Conservation (phyloP, 1,140 invertebrate species). For the Archivesica marissinica region DNA sequence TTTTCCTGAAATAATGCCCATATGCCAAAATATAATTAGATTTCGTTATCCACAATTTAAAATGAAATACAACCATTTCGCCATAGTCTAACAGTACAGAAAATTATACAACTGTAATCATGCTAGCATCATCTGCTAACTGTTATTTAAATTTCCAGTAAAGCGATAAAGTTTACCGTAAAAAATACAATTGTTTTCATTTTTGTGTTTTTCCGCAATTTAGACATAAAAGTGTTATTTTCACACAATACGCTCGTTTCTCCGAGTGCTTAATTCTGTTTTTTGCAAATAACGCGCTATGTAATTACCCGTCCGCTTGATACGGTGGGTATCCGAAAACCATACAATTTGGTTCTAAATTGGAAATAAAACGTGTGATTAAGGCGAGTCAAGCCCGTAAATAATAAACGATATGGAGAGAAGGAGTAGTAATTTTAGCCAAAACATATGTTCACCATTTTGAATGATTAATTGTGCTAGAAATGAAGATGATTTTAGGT, state of each 20-base stretch:
- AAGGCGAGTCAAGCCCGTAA: conserved; percentile 21
- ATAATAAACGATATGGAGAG: conserved; percentile 45
- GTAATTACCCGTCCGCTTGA: conserved; percentile 31
- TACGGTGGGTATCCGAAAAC: conserved; percentile 38
- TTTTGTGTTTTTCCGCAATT: neutral
- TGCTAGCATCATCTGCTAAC: no score
- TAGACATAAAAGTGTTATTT: conserved; percentile 10
- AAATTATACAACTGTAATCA: no score
- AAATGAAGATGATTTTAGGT: conserved; percentile 29
- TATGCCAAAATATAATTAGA: no score
- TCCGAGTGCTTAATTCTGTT: neutral
- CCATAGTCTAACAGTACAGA: no score
- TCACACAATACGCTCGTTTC: conserved; percentile 16
- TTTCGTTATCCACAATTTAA: no score
- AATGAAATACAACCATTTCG: no score
- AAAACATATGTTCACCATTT: conserved; percentile 58
- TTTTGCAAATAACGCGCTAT: neutral
- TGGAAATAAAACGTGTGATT: conserved; percentile 39
- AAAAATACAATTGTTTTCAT: neutral
- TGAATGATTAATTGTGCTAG: conserved; percentile 49
- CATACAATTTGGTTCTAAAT: conserved; percentile 38
- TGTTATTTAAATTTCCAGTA: neutral
- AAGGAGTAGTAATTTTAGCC: conserved; percentile 46
- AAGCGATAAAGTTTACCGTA: neutral
- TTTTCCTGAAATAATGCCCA: no score